Base-by-base conservation (phyloP, 2,888 invertebrate genomes). In the Lamproptera curius region DNA sequence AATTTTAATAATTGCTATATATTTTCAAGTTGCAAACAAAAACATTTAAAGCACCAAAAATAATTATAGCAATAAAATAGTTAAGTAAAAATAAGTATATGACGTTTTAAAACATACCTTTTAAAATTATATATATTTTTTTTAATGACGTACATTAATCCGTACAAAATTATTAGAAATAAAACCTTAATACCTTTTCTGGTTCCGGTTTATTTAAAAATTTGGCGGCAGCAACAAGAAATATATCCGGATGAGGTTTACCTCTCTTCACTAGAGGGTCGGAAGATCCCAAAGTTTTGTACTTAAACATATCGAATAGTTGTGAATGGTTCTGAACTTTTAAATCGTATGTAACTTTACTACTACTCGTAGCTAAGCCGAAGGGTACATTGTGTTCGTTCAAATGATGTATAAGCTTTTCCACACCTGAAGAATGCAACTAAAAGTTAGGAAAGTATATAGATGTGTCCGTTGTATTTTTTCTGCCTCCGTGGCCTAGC, bases 171-270 rank as follows among this genome's bases (percentile, higher is more conserved):
- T n/a, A n/a, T n/a, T n/a, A n/a, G n/a, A n/a, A n/a, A n/a, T n/a
- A n/a, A n/a, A 20, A 20, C 20, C 6, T 6, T 6, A 20, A 5
- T 74, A 90, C 90, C 73, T 90, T 77, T 46, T 88, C 88, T 6
- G 91, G 88, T 1, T 76, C 63, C 1, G 94, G 93, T 52, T 89
- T 84, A 45, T 92, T 91, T 0, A 88, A 73, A 75, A 97, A 97
- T 53, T 95, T 89, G 8, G 82, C 76, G 0, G 94, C 94, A 54
- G 94, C 93, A 1, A 95, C 90, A 1, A 93, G 71, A 70, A 96
- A 98, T 59, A 95, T 93, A 70, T 97, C 97, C 0, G 97, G 97
- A 31, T 90, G 89, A 0, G 97, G 97, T 84, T 98, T 97, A 0
- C 97, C 96, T 36, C 89, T 79, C 67, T 92, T 93, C 1, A 97